Conservation (phyloP, 2,888 invertebrate genomes). For the Antheraea assamensis region DNA sequence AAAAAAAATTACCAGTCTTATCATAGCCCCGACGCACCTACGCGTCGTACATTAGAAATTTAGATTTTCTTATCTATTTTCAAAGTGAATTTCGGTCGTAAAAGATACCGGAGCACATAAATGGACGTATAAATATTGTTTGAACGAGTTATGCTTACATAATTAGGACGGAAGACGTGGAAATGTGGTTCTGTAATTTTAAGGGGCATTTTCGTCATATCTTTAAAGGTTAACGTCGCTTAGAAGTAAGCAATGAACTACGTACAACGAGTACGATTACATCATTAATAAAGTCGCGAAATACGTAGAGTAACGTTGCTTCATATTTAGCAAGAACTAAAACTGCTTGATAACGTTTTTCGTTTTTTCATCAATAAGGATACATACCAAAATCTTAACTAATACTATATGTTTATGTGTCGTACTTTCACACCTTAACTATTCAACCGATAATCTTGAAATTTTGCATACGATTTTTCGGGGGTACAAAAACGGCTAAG, state of each 20-base stretch:
- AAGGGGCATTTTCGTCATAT: not conserved
- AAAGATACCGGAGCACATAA: not conserved
- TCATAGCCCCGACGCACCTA: slow-evolving; percentile 4
- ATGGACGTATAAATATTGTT: slow-evolving; percentile 2
- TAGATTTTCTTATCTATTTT: slow-evolving; percentile 14
- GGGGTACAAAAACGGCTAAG: too few relatives aligned
- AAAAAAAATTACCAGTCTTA: not conserved
- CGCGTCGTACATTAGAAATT: slow-evolving; percentile 10
- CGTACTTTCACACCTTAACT: too few relatives aligned
- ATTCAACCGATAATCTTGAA: too few relatives aligned
- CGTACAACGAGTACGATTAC: too few relatives aligned
- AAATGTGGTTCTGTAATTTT: not conserved
- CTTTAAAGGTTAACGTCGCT: not conserved
- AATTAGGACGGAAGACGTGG: not conserved
- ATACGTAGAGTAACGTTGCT: too few relatives aligned
- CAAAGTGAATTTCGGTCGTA: slow-evolving; percentile 14
- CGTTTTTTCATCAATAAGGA: too few relatives aligned
- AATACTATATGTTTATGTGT: too few relatives aligned
- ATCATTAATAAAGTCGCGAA: too few relatives aligned
- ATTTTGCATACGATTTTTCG: too few relatives aligned
- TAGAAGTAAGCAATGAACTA: not conserved
- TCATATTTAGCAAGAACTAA: too few relatives aligned
- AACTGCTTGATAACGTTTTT: too few relatives aligned
- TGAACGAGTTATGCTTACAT: slow-evolving; percentile 8
- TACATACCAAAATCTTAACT: too few relatives aligned